phyloP scores from a whole-genome alignment of 1,140 invertebrate genomes.

The Zaprionus ornatus region DNA sequence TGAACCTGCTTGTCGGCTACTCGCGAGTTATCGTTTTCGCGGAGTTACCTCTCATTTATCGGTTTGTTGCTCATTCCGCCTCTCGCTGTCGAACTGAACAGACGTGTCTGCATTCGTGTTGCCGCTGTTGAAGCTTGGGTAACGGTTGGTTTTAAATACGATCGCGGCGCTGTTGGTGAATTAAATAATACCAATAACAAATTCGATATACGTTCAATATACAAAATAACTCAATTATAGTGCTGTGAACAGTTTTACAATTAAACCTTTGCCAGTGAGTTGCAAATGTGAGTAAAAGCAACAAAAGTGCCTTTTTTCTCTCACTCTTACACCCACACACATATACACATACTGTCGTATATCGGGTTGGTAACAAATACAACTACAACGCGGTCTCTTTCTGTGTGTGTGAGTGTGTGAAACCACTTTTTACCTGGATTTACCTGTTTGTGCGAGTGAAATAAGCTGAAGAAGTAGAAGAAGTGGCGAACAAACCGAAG shows the following conservation, averaged over 20 bases:
- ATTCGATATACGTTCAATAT: slow-evolving; percentile 1
- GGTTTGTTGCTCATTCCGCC: slow-evolving; percentile 28
- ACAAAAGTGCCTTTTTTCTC: slow-evolving; percentile 48
- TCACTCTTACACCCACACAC: slow-evolving; percentile 26
- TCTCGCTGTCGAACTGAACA: slow-evolving; percentile 25
- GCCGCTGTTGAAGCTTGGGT: background rate
- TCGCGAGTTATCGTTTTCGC: slow-evolving; percentile 3
- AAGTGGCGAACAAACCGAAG: slow-evolving; percentile 39
- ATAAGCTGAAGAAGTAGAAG: slow-evolving; percentile 27
- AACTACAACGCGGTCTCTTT: slow-evolving; percentile 27
- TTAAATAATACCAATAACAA: slow-evolving; percentile 31
- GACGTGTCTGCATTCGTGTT: background rate
- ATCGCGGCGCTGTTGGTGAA: slow-evolving; percentile 24
- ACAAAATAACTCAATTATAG: background rate
- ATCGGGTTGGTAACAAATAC: slow-evolving; percentile 50
- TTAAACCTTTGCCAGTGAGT: slow-evolving; percentile 7
- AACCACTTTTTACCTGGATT: slow-evolving; percentile 71
- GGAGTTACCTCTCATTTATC: slow-evolving; percentile 24
- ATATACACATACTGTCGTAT: background rate
- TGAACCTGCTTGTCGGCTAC: background rate
- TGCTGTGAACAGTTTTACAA: slow-evolving; percentile 22
- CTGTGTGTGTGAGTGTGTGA: slow-evolving; percentile 39
- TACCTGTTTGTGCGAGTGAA: slow-evolving; percentile 60
- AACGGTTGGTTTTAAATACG: slow-evolving; percentile 34
- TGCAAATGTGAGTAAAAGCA: slow-evolving; percentile 41